Base-by-base conservation (phyloP, 2,797 vertebrate genomes). In the Brachyalestes nurse region DNA sequence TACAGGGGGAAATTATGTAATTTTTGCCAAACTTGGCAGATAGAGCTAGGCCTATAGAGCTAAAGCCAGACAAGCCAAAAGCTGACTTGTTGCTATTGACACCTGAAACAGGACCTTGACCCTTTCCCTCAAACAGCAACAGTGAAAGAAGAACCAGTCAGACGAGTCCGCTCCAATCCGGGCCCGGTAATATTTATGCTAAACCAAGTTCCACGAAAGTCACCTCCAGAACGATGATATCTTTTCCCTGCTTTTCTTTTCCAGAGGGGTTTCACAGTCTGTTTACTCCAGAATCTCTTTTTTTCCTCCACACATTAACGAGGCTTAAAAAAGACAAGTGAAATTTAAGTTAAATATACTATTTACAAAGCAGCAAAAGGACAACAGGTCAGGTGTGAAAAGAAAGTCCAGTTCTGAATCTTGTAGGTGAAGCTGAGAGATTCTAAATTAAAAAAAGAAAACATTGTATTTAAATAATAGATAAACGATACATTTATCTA, bases 191-290 rank as follows among this genome's bases (percentile, higher is more conserved):
- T 67, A 51, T 21, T 62, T 58, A 51, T 81, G 25, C 28, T 72
- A 64, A 47, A 58, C 4, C 47, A 38, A 38, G 55, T 82, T 80
- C 47, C 12, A 16, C 51, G 51, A 65, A 72, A n/a, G 38, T 13
- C 61, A 28, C 38, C 69, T 72, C 19, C 51, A 49, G 34, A 61
- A 13, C 9, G 69, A 72, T 82, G 40, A 42, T 77, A 82, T 82
- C 60, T 73, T 5, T 5, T 13, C 49, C 23, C 49, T 19, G 8
- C 5, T 13, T 19, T 66, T 78, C 1, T 28, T 57, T 45, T 25
- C 55, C 40, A 49, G 61, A 75, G 5, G 40, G 1, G 6, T 69
- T 42, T 74, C 62, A 62, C 67, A 38, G 73, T 71, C 74, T 65
- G 75, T 77, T 82, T 72, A 45, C 25, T n/a, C 28, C 60, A 60